These are phyloP conservation scores for Trachymyrmex cornetzi DNA, from an alignment of 1,140 invertebrate genomes.

Conservation along the genomic window DNA sequence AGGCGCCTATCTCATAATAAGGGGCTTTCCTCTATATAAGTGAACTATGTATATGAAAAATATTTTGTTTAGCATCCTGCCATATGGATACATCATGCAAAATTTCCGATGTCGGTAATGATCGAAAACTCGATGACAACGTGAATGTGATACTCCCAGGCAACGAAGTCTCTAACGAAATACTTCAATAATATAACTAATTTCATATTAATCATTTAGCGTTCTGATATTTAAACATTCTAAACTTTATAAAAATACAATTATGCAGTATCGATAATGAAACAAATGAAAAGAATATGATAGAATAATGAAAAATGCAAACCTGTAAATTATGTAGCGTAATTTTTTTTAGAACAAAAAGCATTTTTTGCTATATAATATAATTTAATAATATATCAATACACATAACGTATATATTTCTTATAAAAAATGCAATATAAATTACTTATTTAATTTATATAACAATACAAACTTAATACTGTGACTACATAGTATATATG, in stretches of 20 bases:
- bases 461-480: neutral
- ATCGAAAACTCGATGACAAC: constrained; percentile 77
- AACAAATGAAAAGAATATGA: neutral
- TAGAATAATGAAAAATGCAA: neutral
- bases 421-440: neutral
- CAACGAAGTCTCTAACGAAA: constrained; percentile 59
- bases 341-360: neutral
- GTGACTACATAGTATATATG: neutral
- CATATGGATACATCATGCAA: constrained; percentile 82
- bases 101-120: constrained; percentile 70
- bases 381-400: neutral
- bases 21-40: too few relatives aligned
- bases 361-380: neutral
- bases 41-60: neutral
- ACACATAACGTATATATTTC: neutral
- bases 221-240: neutral
- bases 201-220: neutral
- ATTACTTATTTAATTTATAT: neutral
- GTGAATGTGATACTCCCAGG: constrained; percentile 74
- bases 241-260: constrained; percentile 19
- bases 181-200: constrained; percentile 13
- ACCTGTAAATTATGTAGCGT: neutral
- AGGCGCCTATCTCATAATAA: too few relatives aligned
- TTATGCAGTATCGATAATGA: neutral
- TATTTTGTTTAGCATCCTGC: constrained; percentile 84